phyloP scores from a whole-genome alignment of 1,140 invertebrate genomes.

The Stenopsyche tienmushanensis region DNA sequence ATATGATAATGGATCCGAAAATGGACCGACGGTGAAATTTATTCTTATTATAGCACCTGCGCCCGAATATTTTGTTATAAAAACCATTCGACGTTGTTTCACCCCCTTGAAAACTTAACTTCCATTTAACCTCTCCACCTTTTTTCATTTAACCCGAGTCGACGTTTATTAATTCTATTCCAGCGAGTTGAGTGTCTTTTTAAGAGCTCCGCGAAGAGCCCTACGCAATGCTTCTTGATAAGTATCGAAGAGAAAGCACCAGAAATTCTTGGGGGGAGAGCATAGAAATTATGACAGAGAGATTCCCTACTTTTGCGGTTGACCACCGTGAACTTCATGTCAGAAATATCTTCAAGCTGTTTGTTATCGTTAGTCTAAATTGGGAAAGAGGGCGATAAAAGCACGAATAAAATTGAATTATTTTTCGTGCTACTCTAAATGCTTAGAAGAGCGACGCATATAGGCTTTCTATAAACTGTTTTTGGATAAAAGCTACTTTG shows the following conservation, averaged over 20 bases:
- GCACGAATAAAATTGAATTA: too few species aligned
- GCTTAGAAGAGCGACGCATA: too few species aligned
- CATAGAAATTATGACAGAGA: too few species aligned
- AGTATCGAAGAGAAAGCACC: neutral
- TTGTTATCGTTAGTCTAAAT: too few species aligned
- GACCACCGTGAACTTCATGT: too few species aligned
- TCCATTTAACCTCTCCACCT: slow-evolving; percentile 30
- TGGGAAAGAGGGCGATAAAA: too few species aligned
- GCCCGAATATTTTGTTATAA: slow-evolving; percentile 19
- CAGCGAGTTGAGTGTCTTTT: slow-evolving; percentile 32
- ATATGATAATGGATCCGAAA: slow-evolving; percentile 26
- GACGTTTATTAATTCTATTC: slow-evolving; percentile 38
- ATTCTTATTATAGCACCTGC: slow-evolving; percentile 19
- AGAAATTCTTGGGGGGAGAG: too few species aligned
- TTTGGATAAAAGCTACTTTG: too few species aligned
- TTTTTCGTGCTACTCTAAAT: too few species aligned
- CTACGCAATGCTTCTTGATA: slow-evolving; percentile 5
- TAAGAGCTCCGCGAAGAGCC: slow-evolving; percentile 15
- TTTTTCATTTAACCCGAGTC: slow-evolving; percentile 32
- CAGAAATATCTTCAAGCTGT: too few species aligned
- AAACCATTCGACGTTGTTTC: slow-evolving; percentile 6
- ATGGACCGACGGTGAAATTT: slow-evolving; percentile 1
- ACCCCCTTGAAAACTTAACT: slow-evolving; percentile 16
- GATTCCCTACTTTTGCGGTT: too few species aligned
- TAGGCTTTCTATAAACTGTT: too few species aligned